Evolutionary conservation across 1,140 invertebrate species (phyloP), one percentile per base, ranked within the genome.

Genomic region (Nylanderia fulva): DNA sequence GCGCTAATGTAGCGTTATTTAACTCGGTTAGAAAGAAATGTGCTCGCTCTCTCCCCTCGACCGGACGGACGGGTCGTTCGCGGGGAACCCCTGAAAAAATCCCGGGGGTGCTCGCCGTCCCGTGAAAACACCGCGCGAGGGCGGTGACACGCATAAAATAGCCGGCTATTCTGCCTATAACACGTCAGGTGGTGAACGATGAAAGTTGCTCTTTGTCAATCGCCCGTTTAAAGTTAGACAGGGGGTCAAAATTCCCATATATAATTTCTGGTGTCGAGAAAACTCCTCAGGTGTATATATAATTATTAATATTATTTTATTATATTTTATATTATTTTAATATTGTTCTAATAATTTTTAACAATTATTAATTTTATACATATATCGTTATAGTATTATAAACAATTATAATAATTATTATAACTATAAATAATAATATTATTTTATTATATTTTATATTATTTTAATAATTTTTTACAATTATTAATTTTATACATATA

Each of bases 1-100:
- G 92, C 92, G 94, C 90, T 92, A 92, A 94, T 93, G 92, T 94
- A 93, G 92, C 93, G 93, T 95, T 95, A 95, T 95, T 95, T 94
- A 94, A 94, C 94, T 94, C 91, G 91, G 93, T 95, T 94, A 94
- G 88, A 82, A 48, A n/a, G n/a, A n/a, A n/a, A n/a, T n/a, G n/a
- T n/a, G n/a, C n/a, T n/a, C n/a, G 45, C 79, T 87, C 76, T 74
- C 90, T 82, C 76, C 90, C 85, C 85, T 64, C 48, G 42, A 48
- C 80, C 24, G 80, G 54, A 69, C 54, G 69, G 13, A 9, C 63
- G 76, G 69, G 13, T 15, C 63, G 76, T 21, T 82, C 75, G 74
- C 82, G 74, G 66, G 29, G 63, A 77, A 56, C 75, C 87, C 74
- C 85, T 29, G 60, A 76, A 79, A 86, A 91, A 92, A 91, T 90